Conservation (phyloP, 2,113 vertebrate species). For the Phrynocephalus versicolor region DNA sequence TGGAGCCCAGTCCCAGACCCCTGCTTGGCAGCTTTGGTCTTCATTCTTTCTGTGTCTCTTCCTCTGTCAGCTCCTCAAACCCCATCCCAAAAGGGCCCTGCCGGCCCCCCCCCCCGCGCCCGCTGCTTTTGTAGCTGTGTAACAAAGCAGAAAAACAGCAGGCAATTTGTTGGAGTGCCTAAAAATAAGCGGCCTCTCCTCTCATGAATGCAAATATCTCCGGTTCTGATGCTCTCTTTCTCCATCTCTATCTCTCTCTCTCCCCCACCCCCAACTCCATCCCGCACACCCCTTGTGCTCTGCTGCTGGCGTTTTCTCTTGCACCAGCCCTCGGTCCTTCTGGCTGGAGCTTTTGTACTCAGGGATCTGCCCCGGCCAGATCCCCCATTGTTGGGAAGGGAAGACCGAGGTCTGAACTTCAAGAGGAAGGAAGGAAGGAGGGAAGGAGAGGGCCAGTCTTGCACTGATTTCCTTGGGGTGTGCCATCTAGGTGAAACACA, state of each 20-base stretch:
- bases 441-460: background rate
- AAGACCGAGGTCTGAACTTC: background rate
- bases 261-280: background rate
- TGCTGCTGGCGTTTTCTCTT: background rate
- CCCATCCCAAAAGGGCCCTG: background rate
- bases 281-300: background rate
- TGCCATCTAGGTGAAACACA: too few species aligned
- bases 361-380: background rate
- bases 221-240: background rate
- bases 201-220: background rate
- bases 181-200: background rate
- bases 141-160: background rate
- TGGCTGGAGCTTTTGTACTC: background rate
- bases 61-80: background rate
- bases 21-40: background rate
- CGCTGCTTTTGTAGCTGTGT: background rate
- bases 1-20: too few species aligned
- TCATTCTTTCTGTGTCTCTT: background rate
- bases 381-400: background rate
- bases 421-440: background rate
- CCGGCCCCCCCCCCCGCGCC: background rate
- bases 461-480: too few species aligned
- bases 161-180: background rate
- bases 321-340: background rate
- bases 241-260: background rate